A percentile compares a stretch with the other conserved stretches of the same genome.
These are phyloP conservation scores for Neodontobutis hainanensis DNA, from an alignment of 2,113 vertebrate genomes.

Conservation along the genomic window DNA sequence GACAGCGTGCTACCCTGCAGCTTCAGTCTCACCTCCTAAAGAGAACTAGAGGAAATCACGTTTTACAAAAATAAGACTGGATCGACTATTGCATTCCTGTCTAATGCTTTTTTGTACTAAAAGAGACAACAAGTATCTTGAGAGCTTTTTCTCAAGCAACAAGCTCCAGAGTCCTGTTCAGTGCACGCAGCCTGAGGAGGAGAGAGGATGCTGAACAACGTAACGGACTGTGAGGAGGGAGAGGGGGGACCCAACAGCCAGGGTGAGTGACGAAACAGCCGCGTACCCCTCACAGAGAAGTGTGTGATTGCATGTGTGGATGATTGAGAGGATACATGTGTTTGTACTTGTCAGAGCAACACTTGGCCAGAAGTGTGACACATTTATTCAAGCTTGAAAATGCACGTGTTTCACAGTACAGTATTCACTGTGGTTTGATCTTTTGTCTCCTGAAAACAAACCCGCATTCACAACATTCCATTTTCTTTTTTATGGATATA, in stretches of 20 bases:
- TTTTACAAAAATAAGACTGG: conserved; percentile 30
- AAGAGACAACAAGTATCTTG: conserved; percentile 23
- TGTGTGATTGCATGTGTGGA: conserved; percentile 3
- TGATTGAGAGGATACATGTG: not conserved
- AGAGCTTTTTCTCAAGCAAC: conserved; percentile 14
- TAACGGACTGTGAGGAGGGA: conserved; percentile 88
- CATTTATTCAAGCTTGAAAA: too few relatives aligned
- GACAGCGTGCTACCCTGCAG: conserved; percentile 75
- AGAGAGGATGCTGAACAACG: conserved; percentile 90
- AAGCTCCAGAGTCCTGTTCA: conserved; percentile 9
- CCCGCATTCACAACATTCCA: not conserved
- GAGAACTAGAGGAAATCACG: conserved; percentile 52
- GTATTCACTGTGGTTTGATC: not conserved
- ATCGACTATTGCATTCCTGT: conserved; percentile 32
- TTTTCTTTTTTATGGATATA: not conserved
- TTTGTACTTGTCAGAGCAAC: not conserved
- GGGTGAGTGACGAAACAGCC: conserved; percentile 82
- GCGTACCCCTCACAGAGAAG: not conserved
- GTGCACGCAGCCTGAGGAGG: conserved; percentile 45
- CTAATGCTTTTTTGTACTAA: conserved; percentile 22
- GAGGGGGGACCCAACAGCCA: conserved; percentile 88
- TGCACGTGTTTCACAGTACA: too few relatives aligned
- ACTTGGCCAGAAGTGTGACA: too few relatives aligned
- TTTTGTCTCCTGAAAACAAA: not conserved
- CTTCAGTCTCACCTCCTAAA: conserved; percentile 76